These are phyloP conservation scores for Hemicordylus capensis DNA, from an alignment of 2,113 vertebrate species.

Conservation along the genomic window DNA sequence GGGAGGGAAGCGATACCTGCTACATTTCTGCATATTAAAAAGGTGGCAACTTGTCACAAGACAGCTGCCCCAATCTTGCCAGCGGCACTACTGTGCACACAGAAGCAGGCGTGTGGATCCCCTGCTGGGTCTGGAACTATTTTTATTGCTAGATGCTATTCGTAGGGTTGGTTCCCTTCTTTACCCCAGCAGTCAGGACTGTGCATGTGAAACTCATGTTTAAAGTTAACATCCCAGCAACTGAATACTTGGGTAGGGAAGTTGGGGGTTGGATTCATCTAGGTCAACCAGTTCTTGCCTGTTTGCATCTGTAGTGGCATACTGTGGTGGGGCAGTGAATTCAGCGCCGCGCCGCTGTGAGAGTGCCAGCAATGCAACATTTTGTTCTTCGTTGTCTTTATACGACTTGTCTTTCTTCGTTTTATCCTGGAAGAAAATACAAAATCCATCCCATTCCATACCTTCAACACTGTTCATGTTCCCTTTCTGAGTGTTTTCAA, in stretches of 20 bases:
- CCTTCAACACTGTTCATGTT: not conserved
- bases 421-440: not conserved
- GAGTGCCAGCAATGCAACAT: not conserved
- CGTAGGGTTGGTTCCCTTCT: not conserved
- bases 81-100: not conserved
- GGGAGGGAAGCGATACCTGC: not conserved
- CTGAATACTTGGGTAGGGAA: not conserved
- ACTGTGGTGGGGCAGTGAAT: not conserved
- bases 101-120: not conserved
- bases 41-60: not conserved
- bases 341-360: not conserved
- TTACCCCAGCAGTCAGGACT: too few species aligned
- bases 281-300: not conserved
- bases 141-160: not conserved
- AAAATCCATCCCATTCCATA: not conserved
- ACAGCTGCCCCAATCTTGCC: not conserved
- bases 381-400: not conserved
- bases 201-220: not conserved
- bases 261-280: not conserved
- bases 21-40: not conserved
- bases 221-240: not conserved
- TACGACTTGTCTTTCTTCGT: not conserved
- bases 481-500: not conserved
- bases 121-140: not conserved
- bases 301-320: too few species aligned